Percentiles rank a stretch among this genome's conserved stretches.
These are phyloP conservation scores for Ficedula albicollis DNA, from an alignment of 2,797 vertebrate genomes.

Conservation along the genomic window DNA sequence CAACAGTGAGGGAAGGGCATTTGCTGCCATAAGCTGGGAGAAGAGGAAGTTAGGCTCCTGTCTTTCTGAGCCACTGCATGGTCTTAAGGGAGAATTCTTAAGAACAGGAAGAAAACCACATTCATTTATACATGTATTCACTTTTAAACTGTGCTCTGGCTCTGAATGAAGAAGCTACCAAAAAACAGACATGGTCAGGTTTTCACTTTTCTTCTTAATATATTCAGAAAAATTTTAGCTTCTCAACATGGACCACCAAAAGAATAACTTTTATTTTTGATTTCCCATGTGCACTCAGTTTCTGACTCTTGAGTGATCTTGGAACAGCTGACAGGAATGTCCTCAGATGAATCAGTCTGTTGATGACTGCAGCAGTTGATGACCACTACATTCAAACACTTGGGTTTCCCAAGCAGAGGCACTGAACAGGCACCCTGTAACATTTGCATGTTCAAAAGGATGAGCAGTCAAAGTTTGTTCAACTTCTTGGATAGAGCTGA, in stretches of 20 bases:
- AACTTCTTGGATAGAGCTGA: neutral
- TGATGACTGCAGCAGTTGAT: neutral
- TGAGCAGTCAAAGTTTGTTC: neutral
- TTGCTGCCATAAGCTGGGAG: neutral
- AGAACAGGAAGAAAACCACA: accelerated
- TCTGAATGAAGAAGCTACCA: neutral
- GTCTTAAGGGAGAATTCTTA: neutral
- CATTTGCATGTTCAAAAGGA: neutral
- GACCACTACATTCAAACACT: neutral
- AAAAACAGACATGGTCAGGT: neutral
- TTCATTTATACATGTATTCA: neutral
- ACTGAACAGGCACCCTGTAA: neutral
- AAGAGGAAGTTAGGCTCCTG: neutral
- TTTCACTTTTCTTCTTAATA: neutral
- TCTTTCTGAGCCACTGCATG: neutral
- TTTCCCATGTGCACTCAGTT: accelerated
- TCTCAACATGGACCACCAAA: neutral
- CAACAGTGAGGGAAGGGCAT: accelerated
- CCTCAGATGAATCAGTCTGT: neutral
- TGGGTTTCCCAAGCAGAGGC: neutral
- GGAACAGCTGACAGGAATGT: neutral
- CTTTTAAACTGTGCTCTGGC: neutral
- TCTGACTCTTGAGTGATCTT: neutral
- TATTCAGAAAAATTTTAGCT: neutral
- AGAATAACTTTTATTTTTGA: neutral